These are phyloP conservation scores for Anseranas semipalmata DNA, from an alignment of 2,113 vertebrate species.

Conservation along the genomic window DNA sequence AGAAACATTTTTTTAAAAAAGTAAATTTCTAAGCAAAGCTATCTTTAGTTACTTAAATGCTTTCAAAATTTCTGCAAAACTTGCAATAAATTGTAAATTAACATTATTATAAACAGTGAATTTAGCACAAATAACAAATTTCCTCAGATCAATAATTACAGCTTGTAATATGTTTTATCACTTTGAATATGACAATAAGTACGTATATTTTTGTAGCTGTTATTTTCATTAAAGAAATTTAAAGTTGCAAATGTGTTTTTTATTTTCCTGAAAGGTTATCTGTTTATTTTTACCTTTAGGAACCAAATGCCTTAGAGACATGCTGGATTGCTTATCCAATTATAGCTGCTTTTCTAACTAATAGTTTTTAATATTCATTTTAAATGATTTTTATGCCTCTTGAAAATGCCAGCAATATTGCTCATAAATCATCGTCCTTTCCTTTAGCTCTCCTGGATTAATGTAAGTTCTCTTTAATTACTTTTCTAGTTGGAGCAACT, in stretches of 20 bases:
- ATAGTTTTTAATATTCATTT: constrained; percentile 64
- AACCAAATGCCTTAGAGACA: constrained; percentile 13
- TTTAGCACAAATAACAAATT: not conserved
- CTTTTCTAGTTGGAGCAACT: constrained; percentile 33
- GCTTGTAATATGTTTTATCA: not conserved
- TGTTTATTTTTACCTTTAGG: not conserved
- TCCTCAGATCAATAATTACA: not conserved
- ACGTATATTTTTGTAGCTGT: not conserved
- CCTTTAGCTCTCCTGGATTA: constrained; percentile 68
- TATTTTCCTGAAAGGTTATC: not conserved
- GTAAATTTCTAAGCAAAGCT: not conserved
- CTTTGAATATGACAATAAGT: not conserved
- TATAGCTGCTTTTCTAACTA: constrained; percentile 57
- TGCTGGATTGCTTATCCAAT: constrained; percentile 38
- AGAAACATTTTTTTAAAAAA: not conserved
- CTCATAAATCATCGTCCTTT: constrained; percentile 76
- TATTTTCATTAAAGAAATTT: not conserved
- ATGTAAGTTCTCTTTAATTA: constrained; percentile 75
- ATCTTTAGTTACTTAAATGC: not conserved
- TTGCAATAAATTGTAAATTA: not conserved
- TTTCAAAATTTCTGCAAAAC: not conserved
- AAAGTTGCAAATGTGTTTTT: not conserved
- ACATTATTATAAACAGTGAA: not conserved
- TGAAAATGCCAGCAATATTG: constrained; percentile 75
- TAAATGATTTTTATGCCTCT: constrained; percentile 65